Conservation (phyloP, 1,140 invertebrate genomes). For the Heliconius eleuchia region DNA sequence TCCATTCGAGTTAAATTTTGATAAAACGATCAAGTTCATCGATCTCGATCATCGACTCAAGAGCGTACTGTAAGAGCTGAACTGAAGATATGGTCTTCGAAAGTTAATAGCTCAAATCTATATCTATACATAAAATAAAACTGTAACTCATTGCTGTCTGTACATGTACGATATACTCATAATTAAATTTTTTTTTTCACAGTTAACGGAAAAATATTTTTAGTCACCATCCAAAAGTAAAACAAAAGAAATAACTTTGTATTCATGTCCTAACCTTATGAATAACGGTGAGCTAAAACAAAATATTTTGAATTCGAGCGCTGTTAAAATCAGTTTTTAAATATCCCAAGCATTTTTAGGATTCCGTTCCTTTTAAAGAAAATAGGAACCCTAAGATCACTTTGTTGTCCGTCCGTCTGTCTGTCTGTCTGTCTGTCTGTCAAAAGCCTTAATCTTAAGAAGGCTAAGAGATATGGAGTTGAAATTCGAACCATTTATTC, state of each 20-base stretch:
- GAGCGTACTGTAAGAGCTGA: not conserved
- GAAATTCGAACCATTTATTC: too few relatives aligned
- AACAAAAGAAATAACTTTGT: constrained; percentile 34
- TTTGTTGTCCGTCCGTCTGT: too few relatives aligned
- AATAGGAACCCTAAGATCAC: too few relatives aligned
- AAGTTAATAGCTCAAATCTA: not conserved
- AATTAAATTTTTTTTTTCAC: not conserved
- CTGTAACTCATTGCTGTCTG: too few relatives aligned
- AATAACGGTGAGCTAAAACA: constrained; percentile 33
- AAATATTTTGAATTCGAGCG: not conserved
- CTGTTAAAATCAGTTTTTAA: not conserved
- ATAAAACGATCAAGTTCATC: not conserved
- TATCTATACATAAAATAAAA: too few relatives aligned
- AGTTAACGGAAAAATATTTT: not conserved
- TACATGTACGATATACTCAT: too few relatives aligned
- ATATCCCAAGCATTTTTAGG: not conserved
- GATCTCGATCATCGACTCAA: not conserved
- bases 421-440: too few relatives aligned
- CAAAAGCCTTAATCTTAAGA: too few relatives aligned
- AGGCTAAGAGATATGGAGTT: too few relatives aligned
- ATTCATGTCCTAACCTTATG: constrained; percentile 39
- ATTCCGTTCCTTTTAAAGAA: too few relatives aligned
- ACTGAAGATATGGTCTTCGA: not conserved
- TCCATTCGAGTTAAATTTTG: not conserved
- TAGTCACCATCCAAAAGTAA: not conserved